Conservation (phyloP, 2,797 vertebrate species). For the Tympanoctomys barrerae region DNA sequence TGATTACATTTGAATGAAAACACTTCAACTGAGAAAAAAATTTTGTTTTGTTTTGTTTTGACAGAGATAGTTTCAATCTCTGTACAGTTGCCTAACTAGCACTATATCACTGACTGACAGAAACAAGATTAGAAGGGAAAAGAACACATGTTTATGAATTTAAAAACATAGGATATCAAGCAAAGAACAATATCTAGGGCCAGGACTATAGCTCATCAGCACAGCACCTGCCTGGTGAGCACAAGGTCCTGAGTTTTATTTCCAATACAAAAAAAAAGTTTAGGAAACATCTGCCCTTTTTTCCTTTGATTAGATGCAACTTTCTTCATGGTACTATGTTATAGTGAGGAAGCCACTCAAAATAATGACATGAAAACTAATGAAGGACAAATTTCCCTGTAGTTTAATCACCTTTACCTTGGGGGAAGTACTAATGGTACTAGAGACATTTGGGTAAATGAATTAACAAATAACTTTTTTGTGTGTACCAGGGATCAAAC, state of each 20-base stretch:
- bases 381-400: neutral
- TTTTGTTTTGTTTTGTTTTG: neutral
- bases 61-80: neutral
- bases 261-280: neutral
- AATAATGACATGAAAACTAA: constrained; percentile 8
- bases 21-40: neutral
- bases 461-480: neutral
- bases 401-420: neutral
- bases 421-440: neutral
- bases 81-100: neutral
- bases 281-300: neutral
- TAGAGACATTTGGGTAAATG: neutral
- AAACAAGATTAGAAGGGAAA: constrained; percentile 40
- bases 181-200: neutral
- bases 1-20: neutral
- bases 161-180: neutral
- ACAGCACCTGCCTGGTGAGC: too few relatives aligned
- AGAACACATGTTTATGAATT: neutral
- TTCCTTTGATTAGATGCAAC: neutral
- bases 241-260: too few relatives aligned
- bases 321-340: neutral
- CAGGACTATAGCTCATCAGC: too few relatives aligned
- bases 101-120: neutral
- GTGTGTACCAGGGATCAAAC: too few relatives aligned
- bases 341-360: neutral